Base-by-base conservation (phyloP, 2,888 invertebrate genomes). In the Tenthredo livida region DNA sequence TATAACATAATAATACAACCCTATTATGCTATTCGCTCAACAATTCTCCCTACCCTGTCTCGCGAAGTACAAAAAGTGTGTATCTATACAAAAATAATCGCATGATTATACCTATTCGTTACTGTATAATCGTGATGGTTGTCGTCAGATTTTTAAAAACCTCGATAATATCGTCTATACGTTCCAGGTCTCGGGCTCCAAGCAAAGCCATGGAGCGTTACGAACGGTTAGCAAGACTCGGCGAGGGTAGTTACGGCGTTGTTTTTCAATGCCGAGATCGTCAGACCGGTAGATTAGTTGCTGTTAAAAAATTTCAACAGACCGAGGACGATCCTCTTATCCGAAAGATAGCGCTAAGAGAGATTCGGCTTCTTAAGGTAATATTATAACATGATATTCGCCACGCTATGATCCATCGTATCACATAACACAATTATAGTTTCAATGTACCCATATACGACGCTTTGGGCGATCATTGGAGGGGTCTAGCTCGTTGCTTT, bases 321-420 rank as follows among this genome's bases (percentile, higher is more conserved):
- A 98, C 98, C 85, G 99, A 99, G 93, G 98, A 99, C 92, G 99
- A 99, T 94, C 98, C 98, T 10, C 96, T 98, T 75, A 99, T 99
- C 88, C 95, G 98, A 90, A 99, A 99, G 94, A 99, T 99, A 88
- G 99, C 99, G 0, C 95, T 99, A 83, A 94, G 99, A 89, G 99
- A 99, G 94, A 98, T 99, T 91, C 95, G 98, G 89, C 96, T 99
- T 94, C 95, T 99, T 7, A 99, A 99, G 96, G 98, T 98, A 92
- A 90, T 89, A 2, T 2, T 29, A 29, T 29, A 29, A 29, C 87
- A 40, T 21, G 6, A 58, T 25, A 65, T 33, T 3, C 37, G n/a
- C n/a, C n/a, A 10, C 37, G 29, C 54, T 50, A 33, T n/a, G n/a
- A n/a, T 6, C 15, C 29, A 6, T 12, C 15, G 2, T 25, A 37